Evolutionary conservation across 2,797 vertebrate species (phyloP).

Genomic region (Chaetophractus vellerosus): DNA sequence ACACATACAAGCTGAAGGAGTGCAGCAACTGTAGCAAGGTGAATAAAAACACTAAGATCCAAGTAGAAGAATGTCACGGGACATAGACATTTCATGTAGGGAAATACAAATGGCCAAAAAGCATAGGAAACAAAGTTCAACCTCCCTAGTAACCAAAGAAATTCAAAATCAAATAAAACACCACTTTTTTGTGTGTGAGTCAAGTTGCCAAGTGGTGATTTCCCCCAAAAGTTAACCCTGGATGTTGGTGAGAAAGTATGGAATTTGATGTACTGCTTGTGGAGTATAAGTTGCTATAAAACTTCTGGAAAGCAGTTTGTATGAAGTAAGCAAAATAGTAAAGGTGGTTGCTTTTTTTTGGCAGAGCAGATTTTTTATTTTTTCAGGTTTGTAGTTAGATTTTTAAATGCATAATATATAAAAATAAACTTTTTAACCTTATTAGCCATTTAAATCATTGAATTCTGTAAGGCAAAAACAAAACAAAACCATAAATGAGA

Average conservation of each 20-base stretch:
- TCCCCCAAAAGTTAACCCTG: background rate
- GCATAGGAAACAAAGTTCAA: background rate
- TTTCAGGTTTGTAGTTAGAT: background rate
- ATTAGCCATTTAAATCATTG: conserved; percentile 57
- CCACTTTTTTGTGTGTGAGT: background rate
- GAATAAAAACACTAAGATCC: background rate
- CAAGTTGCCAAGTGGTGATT: background rate
- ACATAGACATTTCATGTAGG: background rate
- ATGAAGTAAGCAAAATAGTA: background rate
- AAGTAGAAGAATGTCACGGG: background rate
- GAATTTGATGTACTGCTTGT: background rate
- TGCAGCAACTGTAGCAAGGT: background rate
- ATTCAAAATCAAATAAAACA: background rate
- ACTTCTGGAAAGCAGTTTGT: background rate
- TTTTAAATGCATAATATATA: background rate
- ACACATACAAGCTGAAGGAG: background rate
- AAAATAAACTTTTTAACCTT: conserved; percentile 42
- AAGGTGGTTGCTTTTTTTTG: background rate
- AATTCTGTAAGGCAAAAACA: conserved; percentile 76
- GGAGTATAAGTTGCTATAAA: background rate
- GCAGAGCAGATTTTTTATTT: background rate
- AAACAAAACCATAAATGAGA: conserved; percentile 86
- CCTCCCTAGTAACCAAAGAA: background rate
- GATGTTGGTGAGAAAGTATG: background rate
- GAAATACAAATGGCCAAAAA: background rate